These are phyloP conservation scores for Leucosticte australis DNA, from an alignment of 2,113 vertebrate species.

Conservation along the genomic window DNA sequence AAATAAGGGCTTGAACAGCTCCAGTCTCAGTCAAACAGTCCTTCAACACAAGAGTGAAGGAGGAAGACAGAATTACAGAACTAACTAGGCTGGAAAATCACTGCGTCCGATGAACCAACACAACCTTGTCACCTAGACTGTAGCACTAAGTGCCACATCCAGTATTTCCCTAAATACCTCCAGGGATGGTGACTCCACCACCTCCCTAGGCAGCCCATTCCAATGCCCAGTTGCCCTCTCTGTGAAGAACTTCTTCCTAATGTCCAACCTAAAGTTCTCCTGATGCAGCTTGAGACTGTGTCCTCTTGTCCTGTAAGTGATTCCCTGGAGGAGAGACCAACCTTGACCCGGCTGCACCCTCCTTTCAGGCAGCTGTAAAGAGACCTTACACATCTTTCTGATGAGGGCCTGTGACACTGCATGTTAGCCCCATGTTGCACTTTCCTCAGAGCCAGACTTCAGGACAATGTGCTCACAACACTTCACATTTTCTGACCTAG, in stretches of 20 bases:
- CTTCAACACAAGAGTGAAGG: not conserved
- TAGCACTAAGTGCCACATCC: not conserved
- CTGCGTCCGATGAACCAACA: too few relatives aligned
- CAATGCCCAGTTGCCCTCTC: too few relatives aligned
- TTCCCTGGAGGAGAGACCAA: not conserved
- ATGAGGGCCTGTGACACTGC: accelerated
- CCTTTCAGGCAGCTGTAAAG: not conserved
- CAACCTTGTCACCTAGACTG: not conserved
- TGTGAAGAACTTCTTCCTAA: not conserved
- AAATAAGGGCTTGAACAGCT: not conserved
- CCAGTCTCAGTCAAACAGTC: not conserved
- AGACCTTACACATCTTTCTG: not conserved
- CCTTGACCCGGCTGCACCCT: accelerated
- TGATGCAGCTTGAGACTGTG: not conserved
- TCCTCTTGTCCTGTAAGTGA: not conserved
- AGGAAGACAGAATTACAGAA: not conserved
- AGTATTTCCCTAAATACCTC: not conserved
- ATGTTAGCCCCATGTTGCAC: not conserved
- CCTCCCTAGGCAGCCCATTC: too few relatives aligned
- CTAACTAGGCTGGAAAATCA: not conserved
- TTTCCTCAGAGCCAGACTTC: not conserved
- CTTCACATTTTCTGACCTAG: not conserved
- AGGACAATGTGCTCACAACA: not conserved
- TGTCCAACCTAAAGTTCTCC: not conserved
- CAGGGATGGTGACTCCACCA: too few relatives aligned